phyloP scores from a whole-genome alignment of 2,113 vertebrate species.

The Thalassoma bifasciatum region DNA sequence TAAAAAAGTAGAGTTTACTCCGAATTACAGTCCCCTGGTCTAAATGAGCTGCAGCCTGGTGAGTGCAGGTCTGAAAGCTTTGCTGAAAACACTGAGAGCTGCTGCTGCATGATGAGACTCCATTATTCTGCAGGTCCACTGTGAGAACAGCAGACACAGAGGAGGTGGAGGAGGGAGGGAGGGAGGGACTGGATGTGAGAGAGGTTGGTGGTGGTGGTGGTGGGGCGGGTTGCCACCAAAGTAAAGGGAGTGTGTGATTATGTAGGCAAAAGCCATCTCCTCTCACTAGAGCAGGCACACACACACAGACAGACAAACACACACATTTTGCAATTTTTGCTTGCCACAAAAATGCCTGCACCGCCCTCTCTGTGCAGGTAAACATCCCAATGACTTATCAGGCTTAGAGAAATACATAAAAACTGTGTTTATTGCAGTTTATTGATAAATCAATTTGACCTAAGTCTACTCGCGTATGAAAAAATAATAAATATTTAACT shows the following conservation, averaged over 20 bases:
- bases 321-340: constrained; percentile 45
- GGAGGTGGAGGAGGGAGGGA: constrained; percentile 26
- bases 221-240: constrained; percentile 62
- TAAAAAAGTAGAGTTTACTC: constrained; percentile 32
- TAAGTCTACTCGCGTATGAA: background rate
- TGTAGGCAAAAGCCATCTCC: constrained; percentile 68
- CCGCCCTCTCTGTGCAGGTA: constrained; percentile 53
- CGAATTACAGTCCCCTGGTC: constrained; percentile 35
- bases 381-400: constrained; percentile 15
- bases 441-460: background rate
- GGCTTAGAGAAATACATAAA: background rate
- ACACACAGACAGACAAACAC: constrained; percentile 9
- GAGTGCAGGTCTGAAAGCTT: constrained; percentile 12
- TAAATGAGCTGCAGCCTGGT: constrained; percentile 36
- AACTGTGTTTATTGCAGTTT: background rate
- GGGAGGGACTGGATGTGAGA: constrained; percentile 45
- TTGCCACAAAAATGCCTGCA: constrained; percentile 54
- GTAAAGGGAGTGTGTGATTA: constrained; percentile 72
- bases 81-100: constrained; percentile 46
- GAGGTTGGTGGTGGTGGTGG: constrained; percentile 44
- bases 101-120: constrained; percentile 60
- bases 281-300: constrained; percentile 35
- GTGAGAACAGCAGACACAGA: constrained; percentile 49
- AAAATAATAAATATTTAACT: background rate
- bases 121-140: constrained; percentile 59